phyloP scores from a whole-genome alignment of 1,140 invertebrate species.

The Atopsyche davidsoni region DNA sequence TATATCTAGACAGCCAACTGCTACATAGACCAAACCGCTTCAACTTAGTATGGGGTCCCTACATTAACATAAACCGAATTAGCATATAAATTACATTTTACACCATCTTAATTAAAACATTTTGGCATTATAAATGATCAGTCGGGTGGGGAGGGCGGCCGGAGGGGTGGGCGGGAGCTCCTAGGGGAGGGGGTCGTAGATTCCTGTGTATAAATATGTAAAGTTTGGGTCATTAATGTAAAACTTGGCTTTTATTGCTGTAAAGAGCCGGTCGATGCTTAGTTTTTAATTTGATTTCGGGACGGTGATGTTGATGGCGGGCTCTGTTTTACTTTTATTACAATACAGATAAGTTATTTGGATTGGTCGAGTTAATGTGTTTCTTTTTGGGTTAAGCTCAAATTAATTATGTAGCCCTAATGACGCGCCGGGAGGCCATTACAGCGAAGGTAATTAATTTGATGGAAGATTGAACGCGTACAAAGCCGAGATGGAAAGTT shows the following conservation, averaged over 20 bases:
- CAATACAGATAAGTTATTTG: no score
- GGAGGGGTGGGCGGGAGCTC: slow-evolving; percentile 7
- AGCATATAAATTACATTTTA: slow-evolving; percentile 55
- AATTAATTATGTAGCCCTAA: no score
- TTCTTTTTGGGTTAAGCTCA: no score
- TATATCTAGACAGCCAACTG: slow-evolving; percentile 24
- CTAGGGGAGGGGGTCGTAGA: slow-evolving; percentile 15
- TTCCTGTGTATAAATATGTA: slow-evolving; percentile 30
- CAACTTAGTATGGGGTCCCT: slow-evolving; percentile 29
- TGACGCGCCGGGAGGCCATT: no score
- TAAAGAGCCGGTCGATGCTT: slow-evolving; percentile 24
- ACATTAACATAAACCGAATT: slow-evolving; percentile 55
- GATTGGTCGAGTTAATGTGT: no score
- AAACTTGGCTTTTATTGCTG: slow-evolving; percentile 30
- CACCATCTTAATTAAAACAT: slow-evolving; percentile 55
- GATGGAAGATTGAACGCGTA: no score
- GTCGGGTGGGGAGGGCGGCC: slow-evolving; percentile 24
- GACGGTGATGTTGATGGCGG: no score
- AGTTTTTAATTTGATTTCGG: slow-evolving; percentile 30
- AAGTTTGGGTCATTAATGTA: slow-evolving; percentile 31
- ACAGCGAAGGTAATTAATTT: no score
- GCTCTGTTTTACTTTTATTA: no score
- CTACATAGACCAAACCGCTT: slow-evolving; percentile 1
- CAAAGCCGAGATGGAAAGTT: no score
- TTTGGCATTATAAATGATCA: slow-evolving; percentile 54